phyloP scores from a whole-genome alignment of 1,140 invertebrate genomes.

The Chelonus insularis region DNA sequence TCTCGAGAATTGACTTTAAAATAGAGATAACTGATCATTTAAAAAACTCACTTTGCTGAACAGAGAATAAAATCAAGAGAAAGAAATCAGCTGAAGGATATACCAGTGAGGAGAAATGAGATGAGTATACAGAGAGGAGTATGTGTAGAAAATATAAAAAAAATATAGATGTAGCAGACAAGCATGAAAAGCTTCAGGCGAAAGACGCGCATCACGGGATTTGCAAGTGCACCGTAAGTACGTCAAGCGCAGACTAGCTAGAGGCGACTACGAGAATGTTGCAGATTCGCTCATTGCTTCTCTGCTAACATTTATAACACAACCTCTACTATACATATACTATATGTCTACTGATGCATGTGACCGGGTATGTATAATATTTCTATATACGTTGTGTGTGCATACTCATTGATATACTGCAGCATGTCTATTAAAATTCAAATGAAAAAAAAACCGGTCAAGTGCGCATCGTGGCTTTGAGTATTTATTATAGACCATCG shows the following conservation, averaged over 20 bases:
- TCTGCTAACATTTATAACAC: conserved; percentile 6
- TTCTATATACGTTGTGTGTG: too few relatives aligned
- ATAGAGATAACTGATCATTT: too few relatives aligned
- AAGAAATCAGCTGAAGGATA: not conserved
- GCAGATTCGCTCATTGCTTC: conserved; percentile 20
- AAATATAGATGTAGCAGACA: not conserved
- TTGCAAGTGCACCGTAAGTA: conserved; percentile 17
- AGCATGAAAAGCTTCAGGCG: conserved; percentile 16
- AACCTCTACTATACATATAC: not conserved
- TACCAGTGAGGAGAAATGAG: not conserved
- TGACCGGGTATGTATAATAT: too few relatives aligned
- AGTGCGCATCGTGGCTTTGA: too few relatives aligned
- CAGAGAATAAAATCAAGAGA: too few relatives aligned
- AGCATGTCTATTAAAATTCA: too few relatives aligned
- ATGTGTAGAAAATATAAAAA: not conserved
- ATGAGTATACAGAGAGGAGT: not conserved
- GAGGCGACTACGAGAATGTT: conserved; percentile 21
- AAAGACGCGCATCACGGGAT: conserved; percentile 10
- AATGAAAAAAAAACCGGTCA: too few relatives aligned
- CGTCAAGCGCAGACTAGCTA: conserved; percentile 23
- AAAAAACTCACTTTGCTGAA: too few relatives aligned
- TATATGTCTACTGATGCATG: not conserved
- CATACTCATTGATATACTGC: too few relatives aligned
- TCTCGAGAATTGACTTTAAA: too few relatives aligned
- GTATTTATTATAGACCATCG: too few relatives aligned